Evolutionary conservation across 2,113 vertebrate species (phyloP), one percentile per base, ranked within the genome.

Genomic region (Periophthalmodon schlosseri): DNA sequence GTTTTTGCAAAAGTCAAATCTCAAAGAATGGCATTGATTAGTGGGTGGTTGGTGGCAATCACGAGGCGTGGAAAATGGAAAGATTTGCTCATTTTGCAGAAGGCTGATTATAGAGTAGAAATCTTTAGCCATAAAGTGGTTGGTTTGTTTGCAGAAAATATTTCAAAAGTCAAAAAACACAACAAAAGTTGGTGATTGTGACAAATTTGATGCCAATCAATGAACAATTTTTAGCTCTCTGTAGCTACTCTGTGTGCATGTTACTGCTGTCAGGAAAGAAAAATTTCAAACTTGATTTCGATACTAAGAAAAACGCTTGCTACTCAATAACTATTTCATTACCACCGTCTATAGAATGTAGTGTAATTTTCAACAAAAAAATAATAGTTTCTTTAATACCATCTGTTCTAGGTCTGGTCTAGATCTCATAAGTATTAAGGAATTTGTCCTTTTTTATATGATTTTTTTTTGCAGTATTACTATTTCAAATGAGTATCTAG

Each of bases 51-150:
- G 15, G 15, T 63, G 60, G 15, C 60, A 33, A 28, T 63, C 60
- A 63, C 15, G 15, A 16, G 60, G 60, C 28, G 7, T 63, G 60
- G 15, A 63, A 63, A 63, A 16, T 15, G 12, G 28, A 63, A 28
- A 65, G 34, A 65, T 65, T 65, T 39, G 33, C 34, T 65, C 34
- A 39, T 65, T 65, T 39, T 21, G 63, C 63, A n/a, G 34, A n/a
- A 65, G 20, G 63, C 18, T 65, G 34, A 65, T 65, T 65, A 21
- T 21, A 39, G 2, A 34, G 63, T n/a, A 21, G 34, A 39, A 39
- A 18, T 63, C 60, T n/a, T 20, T 56, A 28, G 28, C 8, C 28
- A 24, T 28, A 24, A 60, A 28, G 60, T 63, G 16, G 18, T 39
- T 44, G 63, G 34, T 39, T 64, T 21, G 33, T 4, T n/a, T n/a